A percentile compares a stretch with the other conserved stretches of the same genome.
phyloP scores from a whole-genome alignment of 2,113 vertebrate genomes.

The Oryzias javanicus region DNA sequence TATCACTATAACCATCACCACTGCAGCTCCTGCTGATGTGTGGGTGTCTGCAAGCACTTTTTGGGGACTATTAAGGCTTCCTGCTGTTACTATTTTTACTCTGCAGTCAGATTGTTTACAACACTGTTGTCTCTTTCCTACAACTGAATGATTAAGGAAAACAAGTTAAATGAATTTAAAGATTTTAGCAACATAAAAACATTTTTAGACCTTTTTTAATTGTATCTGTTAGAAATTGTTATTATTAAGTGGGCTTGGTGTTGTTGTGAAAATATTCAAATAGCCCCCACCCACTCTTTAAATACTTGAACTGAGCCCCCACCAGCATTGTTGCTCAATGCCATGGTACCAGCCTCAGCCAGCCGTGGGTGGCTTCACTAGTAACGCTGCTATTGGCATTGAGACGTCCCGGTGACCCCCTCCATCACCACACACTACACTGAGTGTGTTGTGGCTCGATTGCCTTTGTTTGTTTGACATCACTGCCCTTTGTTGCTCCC shows the following conservation, averaged over 20 bases:
- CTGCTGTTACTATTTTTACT: slow-evolving; percentile 60
- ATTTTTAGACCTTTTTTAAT: background rate
- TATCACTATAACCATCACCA: slow-evolving; percentile 10
- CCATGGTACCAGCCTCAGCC: slow-evolving; percentile 67
- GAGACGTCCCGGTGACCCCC: slow-evolving; percentile 44
- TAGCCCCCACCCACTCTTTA: slow-evolving; percentile 40
- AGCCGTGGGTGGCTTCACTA: slow-evolving; percentile 55
- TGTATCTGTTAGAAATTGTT: background rate
- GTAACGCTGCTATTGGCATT: slow-evolving; percentile 40
- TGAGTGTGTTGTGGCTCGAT: slow-evolving; percentile 39
- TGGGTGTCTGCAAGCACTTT: slow-evolving; percentile 46
- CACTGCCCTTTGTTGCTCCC: slow-evolving; percentile 68
- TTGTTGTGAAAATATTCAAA: slow-evolving; percentile 52
- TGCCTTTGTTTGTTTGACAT: slow-evolving; percentile 74
- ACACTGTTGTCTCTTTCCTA: slow-evolving; percentile 17
- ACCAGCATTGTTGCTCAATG: slow-evolving; percentile 31
- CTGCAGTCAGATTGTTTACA: slow-evolving; percentile 38
- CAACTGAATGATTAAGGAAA: background rate
- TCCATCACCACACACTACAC: slow-evolving; percentile 30
- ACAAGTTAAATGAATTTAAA: slow-evolving; percentile 1
- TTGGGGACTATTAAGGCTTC: slow-evolving; percentile 33
- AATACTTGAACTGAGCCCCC: slow-evolving; percentile 49
- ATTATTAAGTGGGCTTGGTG: slow-evolving; percentile 24
- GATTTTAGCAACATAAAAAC: background rate
- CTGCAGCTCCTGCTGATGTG: slow-evolving; percentile 46